Evolutionary conservation across 2,888 invertebrate species (phyloP), one percentile per base, ranked within the genome.

Genomic region (Drosophila nr. fundita): DNA sequence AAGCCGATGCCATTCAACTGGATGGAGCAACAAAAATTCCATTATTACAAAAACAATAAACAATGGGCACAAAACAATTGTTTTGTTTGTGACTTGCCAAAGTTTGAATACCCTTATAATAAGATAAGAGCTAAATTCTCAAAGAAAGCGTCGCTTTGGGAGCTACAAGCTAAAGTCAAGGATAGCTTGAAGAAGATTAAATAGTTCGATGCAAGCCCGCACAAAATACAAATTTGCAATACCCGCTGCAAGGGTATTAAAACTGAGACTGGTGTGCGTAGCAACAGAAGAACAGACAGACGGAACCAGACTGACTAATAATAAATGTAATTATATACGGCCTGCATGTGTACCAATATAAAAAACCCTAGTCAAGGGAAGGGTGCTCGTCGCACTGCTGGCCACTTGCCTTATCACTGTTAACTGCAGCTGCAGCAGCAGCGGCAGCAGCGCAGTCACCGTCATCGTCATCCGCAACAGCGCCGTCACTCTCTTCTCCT

Each of bases 331-430:
- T 15, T 45, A 24, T 45, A 21, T 24, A 15, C 24, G 24, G 45
- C 15, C 45, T 18, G 15, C 7, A 8, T 27, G 48, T 18, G 13
- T 48, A 15, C 29, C 5, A 21, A 57, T 38, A 57, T 30, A 8
- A 15, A 13, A 30, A 15, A 30, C 40, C n/a, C 10, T 40, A 1
- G 15, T 15, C 29, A 6, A 29, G 21, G 11, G 29, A 29, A 40
- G 8, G 15, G 45, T 24, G 15, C 24, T 24, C 8, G 15, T 15
- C 24, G 8, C 45, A 45, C 21, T 45, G 45, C 45, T 21, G 45
- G 45, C 36, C 40, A 84, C 86, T 80, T 76, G 66, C 88, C 85
- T 89, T 89, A 85, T 87, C 85, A 76, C 59, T 71, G 69, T 53
- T 48, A 53, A 55, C 78, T 52, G 49, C 65, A 60, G 61, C 54